Evolutionary conservation across 2,113 vertebrate genomes (phyloP).

Genomic region (Diphyllodes magnificus): DNA sequence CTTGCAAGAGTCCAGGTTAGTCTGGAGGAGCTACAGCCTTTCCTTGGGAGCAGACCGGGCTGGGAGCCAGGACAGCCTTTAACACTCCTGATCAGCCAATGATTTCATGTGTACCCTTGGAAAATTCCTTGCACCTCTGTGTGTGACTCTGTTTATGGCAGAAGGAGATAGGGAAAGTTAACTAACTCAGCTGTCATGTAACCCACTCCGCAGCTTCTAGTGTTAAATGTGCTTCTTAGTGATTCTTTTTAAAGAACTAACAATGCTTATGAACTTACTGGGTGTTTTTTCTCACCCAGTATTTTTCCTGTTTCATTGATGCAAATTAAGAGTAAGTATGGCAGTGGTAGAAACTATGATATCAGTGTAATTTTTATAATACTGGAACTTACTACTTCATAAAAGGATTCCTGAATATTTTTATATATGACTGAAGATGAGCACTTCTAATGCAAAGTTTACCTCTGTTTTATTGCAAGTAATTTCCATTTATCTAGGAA

Average conservation of each 20-base stretch:
- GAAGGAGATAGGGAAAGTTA: background rate
- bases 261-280: background rate
- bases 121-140: background rate
- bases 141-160: background rate
- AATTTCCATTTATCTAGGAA: background rate
- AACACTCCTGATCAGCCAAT: background rate
- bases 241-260: background rate
- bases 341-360: background rate
- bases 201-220: background rate
- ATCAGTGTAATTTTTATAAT: background rate
- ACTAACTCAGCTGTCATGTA: background rate
- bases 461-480: background rate
- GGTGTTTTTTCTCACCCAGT: background rate
- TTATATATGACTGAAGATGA: background rate
- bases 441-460: background rate
- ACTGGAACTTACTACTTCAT: background rate
- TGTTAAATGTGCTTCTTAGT: background rate
- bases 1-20: background rate
- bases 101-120: accelerated
- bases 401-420: background rate
- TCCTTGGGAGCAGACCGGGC: background rate
- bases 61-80: background rate
- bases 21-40: background rate
- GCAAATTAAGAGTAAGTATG: background rate
- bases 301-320: background rate